Percentiles rank a stretch among this genome's conserved stretches.
phyloP scores from a whole-genome alignment of 2,797 vertebrate genomes.

The Pristis pectinata region DNA sequence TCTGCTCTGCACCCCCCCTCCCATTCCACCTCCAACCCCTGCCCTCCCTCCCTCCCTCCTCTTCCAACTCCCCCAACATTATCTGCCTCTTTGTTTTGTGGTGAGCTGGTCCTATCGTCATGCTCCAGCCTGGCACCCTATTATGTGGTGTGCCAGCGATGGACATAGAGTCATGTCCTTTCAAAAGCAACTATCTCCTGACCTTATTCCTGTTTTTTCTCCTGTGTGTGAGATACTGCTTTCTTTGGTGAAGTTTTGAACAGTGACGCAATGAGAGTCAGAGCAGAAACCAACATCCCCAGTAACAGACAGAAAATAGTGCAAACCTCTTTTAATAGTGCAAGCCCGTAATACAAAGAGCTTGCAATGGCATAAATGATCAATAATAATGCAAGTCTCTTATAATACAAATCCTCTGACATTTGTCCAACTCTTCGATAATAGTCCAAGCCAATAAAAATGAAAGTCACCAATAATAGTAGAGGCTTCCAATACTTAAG shows the following conservation, averaged over 20 bases:
- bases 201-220: background rate
- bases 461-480: no score
- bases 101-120: background rate
- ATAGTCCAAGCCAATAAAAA: no score
- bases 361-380: no score
- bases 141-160: background rate
- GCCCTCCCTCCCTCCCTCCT: background rate
- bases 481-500: no score
- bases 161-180: background rate
- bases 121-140: background rate
- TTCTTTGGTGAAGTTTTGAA: background rate
- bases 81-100: background rate
- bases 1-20: no score
- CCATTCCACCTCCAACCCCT: background rate
- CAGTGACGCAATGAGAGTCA: background rate
- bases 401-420: background rate
- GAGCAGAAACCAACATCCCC: background rate
- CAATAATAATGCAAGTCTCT: no score
- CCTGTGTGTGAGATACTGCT: background rate
- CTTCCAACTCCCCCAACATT: no score
- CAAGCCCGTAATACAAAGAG: no score
- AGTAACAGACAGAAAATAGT: background rate
- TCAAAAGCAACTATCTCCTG: no score
- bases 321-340: background rate
- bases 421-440: no score